Conservation (phyloP, 2,888 invertebrate genomes). For the Patella caerulea region DNA sequence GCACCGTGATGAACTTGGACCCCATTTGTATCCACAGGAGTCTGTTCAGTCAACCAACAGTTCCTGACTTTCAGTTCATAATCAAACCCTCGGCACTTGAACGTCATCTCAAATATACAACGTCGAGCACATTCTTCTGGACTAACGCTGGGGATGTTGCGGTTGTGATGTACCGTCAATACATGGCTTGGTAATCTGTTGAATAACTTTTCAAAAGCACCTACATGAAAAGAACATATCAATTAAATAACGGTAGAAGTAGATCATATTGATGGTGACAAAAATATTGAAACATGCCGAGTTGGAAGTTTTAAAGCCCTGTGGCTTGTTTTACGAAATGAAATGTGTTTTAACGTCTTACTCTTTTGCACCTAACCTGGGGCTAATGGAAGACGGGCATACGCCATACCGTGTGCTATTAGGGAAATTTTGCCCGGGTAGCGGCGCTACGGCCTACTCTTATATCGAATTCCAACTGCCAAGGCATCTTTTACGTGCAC, state of each 20-base stretch:
- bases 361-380: too few relatives aligned
- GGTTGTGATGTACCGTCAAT: slow-evolving; percentile 58
- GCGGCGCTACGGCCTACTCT: too few relatives aligned
- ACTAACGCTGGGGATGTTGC: slow-evolving; percentile 55
- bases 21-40: slow-evolving; percentile 45
- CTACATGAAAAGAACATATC: slow-evolving; percentile 44
- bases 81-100: slow-evolving; percentile 64
- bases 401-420: too few relatives aligned
- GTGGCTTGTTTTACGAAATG: too few relatives aligned
- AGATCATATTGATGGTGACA: too few relatives aligned
- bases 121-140: slow-evolving; percentile 66
- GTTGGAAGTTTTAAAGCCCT: too few relatives aligned
- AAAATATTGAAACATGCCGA: too few relatives aligned
- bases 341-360: too few relatives aligned
- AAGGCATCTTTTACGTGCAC: too few relatives aligned
- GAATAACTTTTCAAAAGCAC: slow-evolving; percentile 61
- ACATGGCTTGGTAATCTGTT: slow-evolving; percentile 65
- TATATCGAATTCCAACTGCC: too few relatives aligned
- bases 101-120: slow-evolving; percentile 63
- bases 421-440: too few relatives aligned
- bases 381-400: too few relatives aligned
- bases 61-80: slow-evolving; percentile 52
- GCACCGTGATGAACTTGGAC: slow-evolving; percentile 50
- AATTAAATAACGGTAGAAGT: background rate
- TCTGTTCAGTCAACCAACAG: slow-evolving; percentile 63